A percentile compares a stretch with the other conserved stretches of the same genome.
Evolutionary conservation across 2,113 vertebrate species (phyloP).

Genomic region (Ranitomeya variabilis): DNA sequence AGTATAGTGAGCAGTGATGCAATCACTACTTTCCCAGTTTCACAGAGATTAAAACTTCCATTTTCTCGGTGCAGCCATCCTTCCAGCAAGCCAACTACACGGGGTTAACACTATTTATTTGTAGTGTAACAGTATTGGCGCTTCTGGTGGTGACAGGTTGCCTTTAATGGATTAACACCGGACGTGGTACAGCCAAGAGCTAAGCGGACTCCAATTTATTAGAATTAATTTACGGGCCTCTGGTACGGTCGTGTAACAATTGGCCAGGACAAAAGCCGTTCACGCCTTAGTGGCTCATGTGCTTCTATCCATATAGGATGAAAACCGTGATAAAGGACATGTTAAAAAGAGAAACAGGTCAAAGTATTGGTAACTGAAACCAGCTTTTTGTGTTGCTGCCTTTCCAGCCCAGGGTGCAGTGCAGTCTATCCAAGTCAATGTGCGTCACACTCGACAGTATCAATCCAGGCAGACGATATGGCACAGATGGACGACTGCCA

Average conservation of each 20-base stretch:
- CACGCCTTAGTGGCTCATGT: background rate
- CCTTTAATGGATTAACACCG: background rate
- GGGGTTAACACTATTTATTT: too few relatives aligned
- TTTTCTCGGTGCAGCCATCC: too few relatives aligned
- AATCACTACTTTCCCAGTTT: too few relatives aligned
- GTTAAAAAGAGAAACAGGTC: background rate
- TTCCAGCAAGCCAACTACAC: too few relatives aligned
- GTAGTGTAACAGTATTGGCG: too few relatives aligned
- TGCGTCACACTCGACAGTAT: background rate
- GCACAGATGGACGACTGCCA: background rate
- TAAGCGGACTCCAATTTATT: background rate
- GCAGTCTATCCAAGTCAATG: background rate
- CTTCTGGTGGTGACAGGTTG: too few relatives aligned
- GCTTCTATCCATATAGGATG: background rate
- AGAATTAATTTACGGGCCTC: background rate
- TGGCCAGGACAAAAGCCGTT: background rate
- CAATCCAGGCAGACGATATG: background rate
- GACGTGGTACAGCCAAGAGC: background rate
- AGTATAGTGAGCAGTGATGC: too few relatives aligned
- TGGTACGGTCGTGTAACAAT: background rate
- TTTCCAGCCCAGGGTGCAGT: background rate
- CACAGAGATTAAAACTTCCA: too few relatives aligned
- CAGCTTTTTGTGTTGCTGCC: background rate
- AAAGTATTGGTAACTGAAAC: background rate
- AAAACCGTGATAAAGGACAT: background rate